phyloP scores from a whole-genome alignment of 2,113 vertebrate species.

The Sprattus sprattus region DNA sequence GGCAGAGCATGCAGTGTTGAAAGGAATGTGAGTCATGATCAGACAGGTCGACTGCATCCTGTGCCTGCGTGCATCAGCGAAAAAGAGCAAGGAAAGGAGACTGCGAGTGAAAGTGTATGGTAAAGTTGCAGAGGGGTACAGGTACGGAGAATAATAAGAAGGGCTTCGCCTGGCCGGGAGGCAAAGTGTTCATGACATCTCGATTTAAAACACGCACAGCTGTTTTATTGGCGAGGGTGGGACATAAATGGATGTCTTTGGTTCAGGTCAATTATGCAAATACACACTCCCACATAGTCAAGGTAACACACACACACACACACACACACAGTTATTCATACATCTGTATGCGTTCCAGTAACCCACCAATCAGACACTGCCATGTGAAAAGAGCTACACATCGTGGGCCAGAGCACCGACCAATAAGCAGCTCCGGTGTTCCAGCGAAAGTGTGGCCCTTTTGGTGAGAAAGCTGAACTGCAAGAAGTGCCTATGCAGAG shows the following conservation, averaged over 20 bases:
- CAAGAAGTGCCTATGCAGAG: neutral
- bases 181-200: neutral
- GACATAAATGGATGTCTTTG: neutral
- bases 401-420: too few relatives aligned
- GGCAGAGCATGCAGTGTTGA: neutral
- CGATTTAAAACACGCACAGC: neutral
- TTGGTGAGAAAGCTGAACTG: neutral
- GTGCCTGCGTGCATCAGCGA: slow-evolving; percentile 8
- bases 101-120: neutral
- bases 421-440: too few relatives aligned
- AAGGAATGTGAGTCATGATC: neutral
- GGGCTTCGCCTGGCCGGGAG: too few relatives aligned
- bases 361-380: slow-evolving; percentile 19
- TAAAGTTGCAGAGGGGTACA: neutral
- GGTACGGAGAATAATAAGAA: too few relatives aligned
- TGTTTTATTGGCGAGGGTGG: slow-evolving; percentile 35
- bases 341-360: neutral
- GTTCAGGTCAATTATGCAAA: neutral
- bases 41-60: neutral
- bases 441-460: too few relatives aligned
- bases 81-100: neutral
- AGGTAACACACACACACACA: neutral
- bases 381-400: slow-evolving; percentile 18
- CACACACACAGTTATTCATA: neutral
- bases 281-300: slow-evolving; percentile 15